Base-by-base conservation (phyloP, 1,140 invertebrate genomes). In the Listronotus oregonensis region DNA sequence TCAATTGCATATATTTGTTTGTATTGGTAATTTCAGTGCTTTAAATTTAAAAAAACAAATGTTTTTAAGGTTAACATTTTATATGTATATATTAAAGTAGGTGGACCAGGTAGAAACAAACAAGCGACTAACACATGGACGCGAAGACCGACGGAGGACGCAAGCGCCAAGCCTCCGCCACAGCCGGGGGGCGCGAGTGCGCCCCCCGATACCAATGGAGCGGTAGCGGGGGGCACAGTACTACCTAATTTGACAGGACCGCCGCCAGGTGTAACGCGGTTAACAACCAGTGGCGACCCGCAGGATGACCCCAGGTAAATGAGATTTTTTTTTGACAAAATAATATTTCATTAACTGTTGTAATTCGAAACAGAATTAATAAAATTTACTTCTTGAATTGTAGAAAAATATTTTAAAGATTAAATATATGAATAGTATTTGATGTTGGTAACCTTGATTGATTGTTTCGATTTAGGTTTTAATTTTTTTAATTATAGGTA, bases 261-360 rank as follows among this genome's bases (percentile, higher is more conserved):
- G 52, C 64, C 64, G 10, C 55, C 55, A 6, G 55, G 55, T 8
- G 52, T 66, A 10, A 56, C 55, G 7, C 52, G 69, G 27, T 64
- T 72, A 18, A 61, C 79, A 75, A 66, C 64, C 17, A 49, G 64
- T 80, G 76, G 80, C 71, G 80, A 82, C 69, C 78, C 83, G 54
- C 78, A 85, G 69, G 86, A 90, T 68, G 89, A 90, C 79, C 86
- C 88, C 1, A 58, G 64, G 64, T 59, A 50, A 50, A 18, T 3
- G 12, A 14, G 6, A 44, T 5, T 14, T 12, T 6, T n/a, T 44
- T 44, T 15, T 15, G 7, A 11, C 15, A 5, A 27, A 27, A 27
- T 27, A 27, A 27, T 27, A 27, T n/a, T n/a, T n/a, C n/a, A n/a
- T n/a, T n/a, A n/a, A n/a, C n/a, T n/a, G n/a, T n/a, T n/a, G n/a